Evolutionary conservation across 1,140 invertebrate genomes (phyloP), one percentile per base, ranked within the genome.

Genomic region (Drosophila kurseongensis): DNA sequence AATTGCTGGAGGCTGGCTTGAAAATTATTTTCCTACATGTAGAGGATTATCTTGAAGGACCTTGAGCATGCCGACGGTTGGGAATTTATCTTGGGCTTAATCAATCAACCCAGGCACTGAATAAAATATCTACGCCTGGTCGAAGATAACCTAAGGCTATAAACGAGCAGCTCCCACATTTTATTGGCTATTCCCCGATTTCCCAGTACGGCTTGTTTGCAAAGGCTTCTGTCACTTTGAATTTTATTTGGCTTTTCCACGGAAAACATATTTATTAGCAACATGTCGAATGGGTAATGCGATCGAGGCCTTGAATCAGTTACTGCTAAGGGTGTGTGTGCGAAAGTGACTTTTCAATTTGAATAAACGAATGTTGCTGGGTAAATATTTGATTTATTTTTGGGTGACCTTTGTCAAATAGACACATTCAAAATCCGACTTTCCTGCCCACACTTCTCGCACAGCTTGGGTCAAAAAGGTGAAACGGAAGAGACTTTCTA

Each of bases 371-470:
- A 83, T 79, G 65, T 52, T 63, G 71, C 67, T 74, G 71, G 60
- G 79, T 76, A 82, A 86, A 86, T 88, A 86, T 86, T 86, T 86
- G 83, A 88, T 86, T 86, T 88, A 83, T 88, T 88, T 86, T 79
- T 56, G 72, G 65, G 63, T 88, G 83, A 86, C 83, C 83, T 86
- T 86, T 86, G 71, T 88, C 83, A 86, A 88, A 76, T 57, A 79
- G 65, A 80, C 59, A 54, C 73, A 45, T 18, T 51, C 57, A 14
- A 38, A 73, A 44, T 41, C 47, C 13, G 9, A 59, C 45, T 61
- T 48, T 56, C 45, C 40, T 8, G 71, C 48, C 57, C 47, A 44
- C 32, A 48, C 40, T 42, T 23, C 36, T 58, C 36, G 47, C 13
- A 79, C 50, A 67, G 27, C 16, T 8, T 13, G 2, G 55, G 60